phyloP scores from a whole-genome alignment of 2,797 vertebrate genomes.

The Pelochelys cantorii region DNA sequence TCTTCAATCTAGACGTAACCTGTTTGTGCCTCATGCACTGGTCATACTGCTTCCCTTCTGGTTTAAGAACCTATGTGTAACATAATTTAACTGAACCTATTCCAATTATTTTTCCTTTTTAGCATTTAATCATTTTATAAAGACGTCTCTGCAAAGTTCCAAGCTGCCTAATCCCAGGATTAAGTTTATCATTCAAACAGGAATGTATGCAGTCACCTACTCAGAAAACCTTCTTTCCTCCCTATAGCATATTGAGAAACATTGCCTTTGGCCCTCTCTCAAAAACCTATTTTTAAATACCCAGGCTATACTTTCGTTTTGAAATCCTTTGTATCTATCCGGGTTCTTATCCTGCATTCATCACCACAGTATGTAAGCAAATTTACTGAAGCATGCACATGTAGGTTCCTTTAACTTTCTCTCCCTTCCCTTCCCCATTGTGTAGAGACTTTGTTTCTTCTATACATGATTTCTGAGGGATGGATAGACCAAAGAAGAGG shows the following conservation, averaged over 20 bases:
- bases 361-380: neutral
- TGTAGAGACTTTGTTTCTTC: neutral
- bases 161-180: neutral
- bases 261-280: neutral
- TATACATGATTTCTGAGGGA: neutral
- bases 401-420: neutral
- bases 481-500: neutral
- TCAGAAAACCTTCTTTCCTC: neutral
- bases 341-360: no score
- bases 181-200: conserved; percentile 16
- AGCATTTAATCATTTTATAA: neutral
- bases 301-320: neutral
- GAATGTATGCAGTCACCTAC: neutral
- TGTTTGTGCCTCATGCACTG: conserved; percentile 3
- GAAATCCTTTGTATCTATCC: neutral
- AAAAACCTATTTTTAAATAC: neutral
- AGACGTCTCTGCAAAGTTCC: neutral
- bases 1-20: neutral
- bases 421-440: neutral
- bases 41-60: neutral
- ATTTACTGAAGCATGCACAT: neutral
- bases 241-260: neutral
- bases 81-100: neutral
- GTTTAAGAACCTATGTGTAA: neutral
- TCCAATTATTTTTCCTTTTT: neutral